phyloP scores from a whole-genome alignment of 2,888 invertebrate genomes.

The Eledona agricola region DNA sequence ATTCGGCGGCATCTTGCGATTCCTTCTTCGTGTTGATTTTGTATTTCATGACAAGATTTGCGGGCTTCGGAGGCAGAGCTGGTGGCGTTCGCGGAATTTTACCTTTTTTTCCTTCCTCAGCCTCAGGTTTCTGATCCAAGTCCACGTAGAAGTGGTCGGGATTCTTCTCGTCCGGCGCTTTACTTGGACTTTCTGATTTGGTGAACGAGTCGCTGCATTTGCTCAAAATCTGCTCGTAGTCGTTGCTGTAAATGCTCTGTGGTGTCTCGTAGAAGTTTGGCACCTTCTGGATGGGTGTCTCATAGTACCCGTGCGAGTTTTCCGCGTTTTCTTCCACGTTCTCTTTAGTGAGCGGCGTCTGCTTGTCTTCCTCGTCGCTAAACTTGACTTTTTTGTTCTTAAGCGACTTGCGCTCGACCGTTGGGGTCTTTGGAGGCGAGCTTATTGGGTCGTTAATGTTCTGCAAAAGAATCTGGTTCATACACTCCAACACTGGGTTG shows the following conservation, averaged over 20 bases:
- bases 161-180: conserved; percentile 55
- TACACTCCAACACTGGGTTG: conserved; percentile 86
- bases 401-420: conserved; percentile 53
- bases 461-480: conserved; percentile 83
- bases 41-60: conserved; percentile 74
- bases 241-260: conserved; percentile 78
- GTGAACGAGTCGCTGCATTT: conserved; percentile 57
- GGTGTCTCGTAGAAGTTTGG: conserved; percentile 71
- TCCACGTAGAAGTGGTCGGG: conserved; percentile 70
- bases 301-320: conserved; percentile 57
- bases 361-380: conserved; percentile 55
- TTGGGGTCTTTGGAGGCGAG: conserved; percentile 62
- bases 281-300: conserved; percentile 60
- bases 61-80: conserved; percentile 81
- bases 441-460: conserved; percentile 68
- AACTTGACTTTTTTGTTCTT: conserved; percentile 60
- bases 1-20: conserved; percentile 51
- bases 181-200: conserved; percentile 38
- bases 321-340: conserved; percentile 36
- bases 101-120: conserved; percentile 52
- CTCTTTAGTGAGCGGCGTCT: conserved; percentile 38
- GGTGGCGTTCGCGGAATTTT: conserved; percentile 75
- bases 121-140: conserved; percentile 62
- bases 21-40: conserved; percentile 57
- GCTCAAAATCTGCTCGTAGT: conserved; percentile 76